Base-by-base conservation (phyloP, 2,797 vertebrate genomes). In the Glossophaga mutica region DNA sequence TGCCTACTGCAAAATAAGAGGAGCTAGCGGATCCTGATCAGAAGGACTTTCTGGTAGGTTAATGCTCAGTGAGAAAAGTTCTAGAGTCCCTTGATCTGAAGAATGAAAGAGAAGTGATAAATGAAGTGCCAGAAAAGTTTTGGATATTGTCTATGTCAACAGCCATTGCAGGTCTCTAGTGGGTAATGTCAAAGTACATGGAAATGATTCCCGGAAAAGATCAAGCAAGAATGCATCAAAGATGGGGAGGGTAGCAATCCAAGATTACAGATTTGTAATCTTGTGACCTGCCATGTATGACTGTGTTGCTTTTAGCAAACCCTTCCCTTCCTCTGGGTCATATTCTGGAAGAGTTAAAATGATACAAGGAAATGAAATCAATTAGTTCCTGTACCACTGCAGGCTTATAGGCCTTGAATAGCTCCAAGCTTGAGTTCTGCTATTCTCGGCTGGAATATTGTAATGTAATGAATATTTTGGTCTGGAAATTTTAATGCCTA, bases 221-320 rank as follows among this genome's bases (percentile, higher is more conserved):
- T 26, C 5, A 22, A 70, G 12, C 21, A 55, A 71, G 6, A 2
- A 0, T 9, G 1, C 2, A 1, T 19, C 48, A 18, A 5, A 14
- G n/a, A 21, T 48, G 10, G 6, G 44, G 18, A 29, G 2, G 8
- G 3, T 3, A 50, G 8, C 32, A 29, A n/a, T 37, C 11, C 32
- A 55, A n/a, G 26, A 11, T 32, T 15, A 21, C 19, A 44, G 24
- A 14, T 62, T 32, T 62, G 29, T 62, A 32, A 62, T 62, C 26
- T 62, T 62, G 12, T 62, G 12, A 62, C 42, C 29, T 59, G 24
- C 34, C 22, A 29, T 9, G 16, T 29, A 9, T 65, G 48, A 48
- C 0, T 76, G 1, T 52, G 1, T 15, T 77, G 0, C 22, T 34
- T 84, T 89, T 11, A 55, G 57, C 44, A 76, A 87, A 32, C 14